phyloP scores from a whole-genome alignment of 2,113 vertebrate species.

The Platysteira castanea region DNA sequence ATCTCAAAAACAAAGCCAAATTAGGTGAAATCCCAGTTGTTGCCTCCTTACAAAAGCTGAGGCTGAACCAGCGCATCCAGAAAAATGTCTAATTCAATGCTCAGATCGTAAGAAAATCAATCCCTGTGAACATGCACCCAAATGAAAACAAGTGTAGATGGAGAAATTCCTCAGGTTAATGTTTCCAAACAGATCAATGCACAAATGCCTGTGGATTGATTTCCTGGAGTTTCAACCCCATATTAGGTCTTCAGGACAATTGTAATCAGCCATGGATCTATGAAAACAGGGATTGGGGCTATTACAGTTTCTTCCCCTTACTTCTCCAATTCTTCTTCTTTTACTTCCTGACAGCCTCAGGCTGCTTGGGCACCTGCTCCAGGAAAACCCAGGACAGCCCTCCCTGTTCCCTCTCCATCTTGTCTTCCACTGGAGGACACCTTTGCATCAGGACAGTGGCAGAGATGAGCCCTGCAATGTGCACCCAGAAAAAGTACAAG shows the following conservation, averaged over 20 bases:
- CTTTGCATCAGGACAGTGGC: background rate
- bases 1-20: background rate
- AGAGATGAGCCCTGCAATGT: rapidly evolving
- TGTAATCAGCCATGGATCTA: background rate
- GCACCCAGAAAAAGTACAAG: background rate
- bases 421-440: background rate
- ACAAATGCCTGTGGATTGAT: background rate
- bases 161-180: constrained; percentile 36
- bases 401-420: background rate
- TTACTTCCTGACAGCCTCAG: background rate
- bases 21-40: background rate
- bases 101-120: constrained; percentile 32
- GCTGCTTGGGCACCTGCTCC: background rate
- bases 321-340: background rate
- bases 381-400: background rate
- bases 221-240: background rate
- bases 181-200: constrained; percentile 49
- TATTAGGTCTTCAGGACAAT: background rate
- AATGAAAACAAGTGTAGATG: constrained; percentile 20
- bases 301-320: background rate
- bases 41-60: background rate
- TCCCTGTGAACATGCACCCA: background rate
- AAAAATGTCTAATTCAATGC: background rate
- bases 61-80: background rate
- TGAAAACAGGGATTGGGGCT: background rate